A percentile compares a stretch with the other conserved stretches of the same genome.
phyloP scores from a whole-genome alignment of 1,140 invertebrate species.

The Euschistus heros region DNA sequence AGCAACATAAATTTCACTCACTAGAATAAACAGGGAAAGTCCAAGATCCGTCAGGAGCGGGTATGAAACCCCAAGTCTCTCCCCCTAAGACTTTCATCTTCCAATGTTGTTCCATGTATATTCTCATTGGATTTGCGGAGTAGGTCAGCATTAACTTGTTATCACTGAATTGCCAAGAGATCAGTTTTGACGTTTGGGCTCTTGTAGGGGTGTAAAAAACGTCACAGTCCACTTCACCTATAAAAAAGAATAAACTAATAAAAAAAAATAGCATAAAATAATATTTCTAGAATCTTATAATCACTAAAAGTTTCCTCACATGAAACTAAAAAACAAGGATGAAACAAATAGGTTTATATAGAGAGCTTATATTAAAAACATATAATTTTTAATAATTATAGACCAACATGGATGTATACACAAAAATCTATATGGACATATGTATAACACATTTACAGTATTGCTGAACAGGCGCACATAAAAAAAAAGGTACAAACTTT shows the following conservation, averaged over 20 bases:
- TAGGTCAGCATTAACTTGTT: not conserved
- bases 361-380: too few relatives aligned
- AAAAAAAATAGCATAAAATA: not conserved
- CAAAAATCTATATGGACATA: too few relatives aligned
- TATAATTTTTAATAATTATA: too few relatives aligned
- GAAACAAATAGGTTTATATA: too few relatives aligned
- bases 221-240: not conserved
- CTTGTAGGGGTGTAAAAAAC: not conserved
- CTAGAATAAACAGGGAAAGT: constrained; percentile 4
- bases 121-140: not conserved
- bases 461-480: too few relatives aligned
- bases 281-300: too few relatives aligned
- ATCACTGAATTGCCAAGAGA: not conserved
- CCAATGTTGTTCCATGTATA: not conserved
- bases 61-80: constrained; percentile 10
- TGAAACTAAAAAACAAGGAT: too few relatives aligned
- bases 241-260: not conserved
- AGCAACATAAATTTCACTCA: not conserved
- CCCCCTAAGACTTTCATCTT: not conserved
- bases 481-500: too few relatives aligned
- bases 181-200: not conserved
- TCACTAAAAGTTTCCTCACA: too few relatives aligned
- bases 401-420: too few relatives aligned
- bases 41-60: not conserved
- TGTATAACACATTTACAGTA: too few relatives aligned